Evolutionary conservation across 2,113 vertebrate species (phyloP).

Genomic region (Pluvialis apricaria): DNA sequence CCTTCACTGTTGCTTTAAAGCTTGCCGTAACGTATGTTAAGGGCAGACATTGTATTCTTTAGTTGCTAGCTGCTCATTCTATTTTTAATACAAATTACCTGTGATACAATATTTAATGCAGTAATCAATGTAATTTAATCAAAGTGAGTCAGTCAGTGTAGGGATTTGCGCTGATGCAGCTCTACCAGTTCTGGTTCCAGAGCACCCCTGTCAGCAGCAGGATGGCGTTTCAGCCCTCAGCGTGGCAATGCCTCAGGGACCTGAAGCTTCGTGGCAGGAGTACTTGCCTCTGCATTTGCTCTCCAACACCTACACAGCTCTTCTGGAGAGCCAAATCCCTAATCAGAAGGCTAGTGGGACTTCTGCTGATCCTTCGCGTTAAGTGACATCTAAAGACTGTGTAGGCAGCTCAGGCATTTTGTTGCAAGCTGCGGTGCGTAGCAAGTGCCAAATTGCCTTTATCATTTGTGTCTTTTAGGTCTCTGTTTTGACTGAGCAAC

Average conservation of each 20-base stretch:
- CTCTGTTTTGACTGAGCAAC: background rate
- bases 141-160: background rate
- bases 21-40: fast-evolving
- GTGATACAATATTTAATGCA: background rate
- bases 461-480: background rate
- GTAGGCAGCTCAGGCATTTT: background rate
- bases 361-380: background rate
- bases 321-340: background rate
- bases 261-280: background rate
- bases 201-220: background rate
- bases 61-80: background rate
- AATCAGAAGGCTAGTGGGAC: background rate
- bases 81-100: background rate
- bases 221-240: fast-evolving
- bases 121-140: background rate
- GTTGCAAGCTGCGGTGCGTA: background rate
- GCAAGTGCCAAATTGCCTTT: background rate
- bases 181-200: background rate
- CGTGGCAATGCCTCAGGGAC: background rate
- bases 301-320: background rate
- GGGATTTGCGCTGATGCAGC: background rate
- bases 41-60: background rate
- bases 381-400: background rate
- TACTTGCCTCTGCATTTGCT: background rate
- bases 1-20: background rate